Base-by-base conservation (phyloP, 1,140 invertebrate species). In the Drosophila tristis region DNA sequence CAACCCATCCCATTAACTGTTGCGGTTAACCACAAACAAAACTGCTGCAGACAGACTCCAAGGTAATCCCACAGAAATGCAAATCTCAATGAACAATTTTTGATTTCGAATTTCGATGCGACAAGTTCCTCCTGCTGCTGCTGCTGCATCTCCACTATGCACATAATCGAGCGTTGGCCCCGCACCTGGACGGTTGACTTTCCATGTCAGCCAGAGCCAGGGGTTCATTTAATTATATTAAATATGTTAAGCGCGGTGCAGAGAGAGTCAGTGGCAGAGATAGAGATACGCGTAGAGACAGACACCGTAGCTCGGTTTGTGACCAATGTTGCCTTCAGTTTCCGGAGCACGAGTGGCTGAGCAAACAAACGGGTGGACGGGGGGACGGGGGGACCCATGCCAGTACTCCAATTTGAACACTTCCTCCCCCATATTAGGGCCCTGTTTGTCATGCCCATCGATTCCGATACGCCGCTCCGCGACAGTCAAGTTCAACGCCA, bases 401-500 rank as follows among this genome's bases (percentile, higher is more conserved):
- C 74, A 55, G 61, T 86, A 87, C 68, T 84, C 67, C 84, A 89
- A 87, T 89, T 87, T 87, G 60, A 89, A 82, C 66, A 87, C 84
- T 87, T 87, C 82, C 82, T 87, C 84, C 84, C 84, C 63, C 82
- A 71, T 78, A 89, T 78, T 78, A 75, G 82, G 74, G 81, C 81
- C 70, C 78, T 74, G 77, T 76, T 79, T 86, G 81, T 86, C 82
- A 86, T 86, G 81, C 81, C 67, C 82, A 89, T 87, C 82, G 82
- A 87, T 87, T 76, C 81, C 80, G 74, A 85, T 85, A 80, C 74
- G 64, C 68, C 73, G 57, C 73, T 75, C 54, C 60, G 75, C 50
- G 75, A 80, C 84, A 89, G 84, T 89, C 84, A 89, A 89, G 84
- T 89, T 89, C 84, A 89, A 89, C 85, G 85, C 84, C 80, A 89